Evolutionary conservation across 2,888 invertebrate genomes (phyloP), one percentile per base, ranked within the genome.

Genomic region (Hydraecia micacea): DNA sequence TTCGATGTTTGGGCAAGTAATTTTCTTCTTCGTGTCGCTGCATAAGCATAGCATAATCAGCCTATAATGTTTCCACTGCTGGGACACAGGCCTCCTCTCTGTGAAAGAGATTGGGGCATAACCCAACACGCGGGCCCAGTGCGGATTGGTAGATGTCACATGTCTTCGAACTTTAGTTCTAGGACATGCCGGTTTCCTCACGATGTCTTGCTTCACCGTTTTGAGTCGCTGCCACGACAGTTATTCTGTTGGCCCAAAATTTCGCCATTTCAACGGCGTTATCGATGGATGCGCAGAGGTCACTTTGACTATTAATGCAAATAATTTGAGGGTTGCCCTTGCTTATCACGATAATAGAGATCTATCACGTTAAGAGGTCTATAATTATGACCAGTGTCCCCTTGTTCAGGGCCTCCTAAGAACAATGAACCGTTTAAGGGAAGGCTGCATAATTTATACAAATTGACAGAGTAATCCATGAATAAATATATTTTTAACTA

Each of bases 361-460:
- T 49, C 32, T 46, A 46, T 72, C 32, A 49, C 13, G 25, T 66
- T n/a, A 11, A n/a, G n/a, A 67, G 13, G 11, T n/a, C 18, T 36
- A 36, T 49, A 32, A 73, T 67, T 73, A 68, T 67, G 0, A 72
- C 1, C 1, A 46, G 18, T 9, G 1, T n/a, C 21, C 32, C 7
- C 0, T 36, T n/a, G 55, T 73, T 68, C 73, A 73, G 68, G 68
- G 68, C 11, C 42, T 73, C 11, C 1, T 32, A 7, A 32, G 11
- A 49, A 73, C 69, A 73, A 73, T 73, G 68, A 67, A 32, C 68
- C 13, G 13, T 49, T 69, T 73, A 5, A 73, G 46, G 18, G 4
- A 46, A 67, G 36, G 46, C 21, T 21, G 8, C 3, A 36, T 68
- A n/a, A 67, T 13, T 68, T 18, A 21, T 15, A 32, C 13, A 25